These are phyloP conservation scores for Eufriesea mexicana DNA, from an alignment of 1,140 invertebrate genomes.

Conservation along the genomic window DNA sequence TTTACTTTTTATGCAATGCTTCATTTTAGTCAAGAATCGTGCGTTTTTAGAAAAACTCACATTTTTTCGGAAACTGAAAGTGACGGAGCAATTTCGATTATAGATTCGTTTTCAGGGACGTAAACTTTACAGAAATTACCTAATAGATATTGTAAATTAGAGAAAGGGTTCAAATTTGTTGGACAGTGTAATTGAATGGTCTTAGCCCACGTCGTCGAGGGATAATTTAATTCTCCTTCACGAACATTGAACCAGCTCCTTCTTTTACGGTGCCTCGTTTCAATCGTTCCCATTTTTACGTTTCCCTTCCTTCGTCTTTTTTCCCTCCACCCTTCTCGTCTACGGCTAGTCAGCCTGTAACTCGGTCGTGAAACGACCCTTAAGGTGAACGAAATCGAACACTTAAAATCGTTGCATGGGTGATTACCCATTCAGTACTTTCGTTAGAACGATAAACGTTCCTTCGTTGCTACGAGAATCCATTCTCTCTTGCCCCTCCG, in stretches of 20 bases:
- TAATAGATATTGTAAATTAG: too few relatives aligned
- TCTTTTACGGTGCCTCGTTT: slow-evolving; percentile 10
- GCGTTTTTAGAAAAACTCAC: too few relatives aligned
- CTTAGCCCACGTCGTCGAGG: neutral
- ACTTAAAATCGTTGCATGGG: slow-evolving; percentile 38
- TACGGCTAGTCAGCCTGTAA: neutral
- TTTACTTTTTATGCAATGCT: too few relatives aligned
- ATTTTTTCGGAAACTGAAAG: too few relatives aligned
- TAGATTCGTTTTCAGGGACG: too few relatives aligned
- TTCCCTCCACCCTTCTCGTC: neutral
- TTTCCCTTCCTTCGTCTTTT: neutral
- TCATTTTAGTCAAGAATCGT: too few relatives aligned
- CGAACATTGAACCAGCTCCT: slow-evolving; percentile 7
- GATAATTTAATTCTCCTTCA: slow-evolving; percentile 29
- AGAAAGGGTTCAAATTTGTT: too few relatives aligned
- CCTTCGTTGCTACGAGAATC: slow-evolving; percentile 24
- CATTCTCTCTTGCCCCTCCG: neutral
- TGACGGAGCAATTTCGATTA: too few relatives aligned
- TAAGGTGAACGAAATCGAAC: slow-evolving; percentile 40
- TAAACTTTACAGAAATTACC: too few relatives aligned
- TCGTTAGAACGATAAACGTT: slow-evolving; percentile 45
- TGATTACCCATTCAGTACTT: slow-evolving; percentile 48
- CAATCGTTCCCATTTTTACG: slow-evolving; percentile 7
- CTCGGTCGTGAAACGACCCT: slow-evolving; percentile 40
- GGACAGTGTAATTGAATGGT: slow-evolving; percentile 12